These are phyloP conservation scores for Cerceris ruficornis DNA, from an alignment of 2,888 invertebrate genomes.

Conservation along the genomic window DNA sequence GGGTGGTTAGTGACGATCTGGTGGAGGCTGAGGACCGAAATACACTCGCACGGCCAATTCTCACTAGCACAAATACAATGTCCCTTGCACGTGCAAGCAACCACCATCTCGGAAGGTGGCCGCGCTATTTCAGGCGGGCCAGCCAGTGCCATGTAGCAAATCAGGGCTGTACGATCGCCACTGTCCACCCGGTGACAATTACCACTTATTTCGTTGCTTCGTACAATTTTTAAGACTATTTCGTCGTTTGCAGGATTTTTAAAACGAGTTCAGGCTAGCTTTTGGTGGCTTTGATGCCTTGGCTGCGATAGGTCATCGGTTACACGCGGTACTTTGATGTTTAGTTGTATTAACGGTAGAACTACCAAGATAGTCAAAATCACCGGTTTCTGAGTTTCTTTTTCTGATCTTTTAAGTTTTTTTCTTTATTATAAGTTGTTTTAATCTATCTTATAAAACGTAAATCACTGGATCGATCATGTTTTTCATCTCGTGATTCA, in stretches of 20 bases:
- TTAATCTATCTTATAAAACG: too few relatives aligned
- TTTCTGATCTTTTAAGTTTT: too few relatives aligned
- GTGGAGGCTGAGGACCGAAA: slow-evolving; percentile 75
- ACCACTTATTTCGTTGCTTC: background rate
- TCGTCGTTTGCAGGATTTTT: background rate
- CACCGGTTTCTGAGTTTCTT: too few relatives aligned
- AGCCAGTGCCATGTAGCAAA: slow-evolving; percentile 72
- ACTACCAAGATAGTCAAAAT: too few relatives aligned
- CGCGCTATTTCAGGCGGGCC: slow-evolving; percentile 78
- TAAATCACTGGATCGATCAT: too few relatives aligned
- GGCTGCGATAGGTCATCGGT: too few relatives aligned
- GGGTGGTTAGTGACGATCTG: slow-evolving; percentile 64
- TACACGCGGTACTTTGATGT: too few relatives aligned
- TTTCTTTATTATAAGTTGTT: too few relatives aligned
- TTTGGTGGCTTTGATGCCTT: too few relatives aligned
- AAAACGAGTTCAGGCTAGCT: too few relatives aligned
- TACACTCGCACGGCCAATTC: slow-evolving; percentile 75
- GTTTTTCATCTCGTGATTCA: too few relatives aligned
- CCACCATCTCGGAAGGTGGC: slow-evolving; percentile 68
- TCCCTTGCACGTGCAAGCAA: slow-evolving; percentile 64
- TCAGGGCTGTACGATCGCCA: slow-evolving; percentile 68
- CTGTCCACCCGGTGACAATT: slow-evolving; percentile 40
- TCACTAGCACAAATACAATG: slow-evolving; percentile 61
- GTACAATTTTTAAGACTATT: background rate
- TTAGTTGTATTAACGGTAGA: too few relatives aligned